Base-by-base conservation (phyloP, 2,888 invertebrate species). In the Elegia similella region DNA sequence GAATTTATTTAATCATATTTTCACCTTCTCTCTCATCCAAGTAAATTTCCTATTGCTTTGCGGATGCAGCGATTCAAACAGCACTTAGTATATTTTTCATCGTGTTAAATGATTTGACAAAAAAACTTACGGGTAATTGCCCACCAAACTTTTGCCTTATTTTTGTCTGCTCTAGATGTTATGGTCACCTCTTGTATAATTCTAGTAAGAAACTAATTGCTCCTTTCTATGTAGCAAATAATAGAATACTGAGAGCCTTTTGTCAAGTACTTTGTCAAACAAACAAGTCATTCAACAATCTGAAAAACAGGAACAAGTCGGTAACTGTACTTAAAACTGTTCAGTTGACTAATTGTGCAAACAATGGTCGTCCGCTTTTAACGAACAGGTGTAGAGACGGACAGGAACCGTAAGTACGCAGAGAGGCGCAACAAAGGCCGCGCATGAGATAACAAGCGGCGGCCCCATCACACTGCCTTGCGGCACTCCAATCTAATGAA, bases 391-490 rank as follows among this genome's bases (percentile, higher is more conserved):
- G 78, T 69, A 67, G 61, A 72, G 70, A 70, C 34, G 71, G 72
- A 73, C 72, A 71, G 72, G n/a, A n/a, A n/a, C 63, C 59, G 60
- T 61, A 61, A 62, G 66, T 63, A 62, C 56, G 58, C 55, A 58
- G 70, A 72, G 67, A 63, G 67, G 69, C 69, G 72, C 70, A 76
- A 84, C 83, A 86, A 86, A 85, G 78, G 70, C 81, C 73, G 70
- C 80, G 80, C 81, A 79, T 79, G 80, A 82, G 81, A 78, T 86
- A 85, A 85, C 86, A 84, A 86, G 82, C 75, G 73, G 69, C 78
- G 85, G 83, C 75, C 84, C 85, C 82, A 82, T 86, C 83, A 85
- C 78, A 67, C 66, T 72, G 80, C 82, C 86, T 84, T 82, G 82
- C 72, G 71, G 72, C 59, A 59, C 63, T 73, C 69, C 70, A 62